Base-by-base conservation (phyloP, 92 coral and sea anemone genomes). In the Plumapathes pennacea region DNA sequence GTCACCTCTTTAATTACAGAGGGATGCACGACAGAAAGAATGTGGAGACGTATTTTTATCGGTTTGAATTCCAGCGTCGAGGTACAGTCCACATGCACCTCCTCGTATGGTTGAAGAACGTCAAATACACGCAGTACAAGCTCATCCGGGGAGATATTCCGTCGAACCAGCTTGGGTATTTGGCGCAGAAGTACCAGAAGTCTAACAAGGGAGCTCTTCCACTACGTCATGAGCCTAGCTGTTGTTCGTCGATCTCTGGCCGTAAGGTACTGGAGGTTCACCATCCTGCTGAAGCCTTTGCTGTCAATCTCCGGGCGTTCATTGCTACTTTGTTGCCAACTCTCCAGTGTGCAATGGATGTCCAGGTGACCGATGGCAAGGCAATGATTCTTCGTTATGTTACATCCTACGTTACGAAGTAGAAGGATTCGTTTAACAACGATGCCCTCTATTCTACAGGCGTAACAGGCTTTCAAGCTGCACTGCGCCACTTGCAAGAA, bases 331-430 rank as follows among this genome's bases (percentile, higher is more conserved):
- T 62, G 13, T 5, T 71, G 1, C 79, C 62, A 0, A 18, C 77
- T 3, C 14, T 78, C 8, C 19, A 33, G 3, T 78, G 85, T 26
- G 23, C 60, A 4, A 70, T 71, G 85, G 85, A 78, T 25, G 50
- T 78, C 7, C 78, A 78, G 26, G 10, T 9, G 25, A 42, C 79
- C 11, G 73, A 78, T 57, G 67, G 64, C 24, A 39, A 28, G 7
- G 48, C 60, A 0, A 71, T 71, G 75, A 10, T 63, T 0, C 48
- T 79, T n/a, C 50, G 46, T 0, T 79, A 79, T 32, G 80, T 63
- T 0, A 33, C 69, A 7, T 46, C 79, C 0, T 79, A 71, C 38
- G 75, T 79, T 4, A 26, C 74, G 0, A 79, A 79, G 46, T 63
- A 54, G 32, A 38, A 61, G 0, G 85, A 69, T 32, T 67, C 57